phyloP scores from a whole-genome alignment of 2,888 invertebrate species.

The Nineta flava region DNA sequence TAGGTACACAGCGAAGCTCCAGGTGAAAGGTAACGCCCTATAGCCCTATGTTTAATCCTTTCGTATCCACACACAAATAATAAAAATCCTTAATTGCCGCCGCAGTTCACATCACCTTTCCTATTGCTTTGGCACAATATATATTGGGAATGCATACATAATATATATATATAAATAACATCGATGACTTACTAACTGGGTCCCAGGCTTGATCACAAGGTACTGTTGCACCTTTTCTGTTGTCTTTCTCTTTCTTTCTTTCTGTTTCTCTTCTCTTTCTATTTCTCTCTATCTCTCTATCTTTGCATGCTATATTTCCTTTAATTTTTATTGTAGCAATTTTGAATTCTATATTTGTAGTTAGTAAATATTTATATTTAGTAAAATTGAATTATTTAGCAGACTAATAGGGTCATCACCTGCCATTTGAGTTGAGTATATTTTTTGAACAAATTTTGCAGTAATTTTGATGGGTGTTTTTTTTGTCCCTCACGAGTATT shows the following conservation, averaged over 20 bases:
- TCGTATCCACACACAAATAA: constrained; percentile 13
- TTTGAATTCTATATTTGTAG: constrained; percentile 9
- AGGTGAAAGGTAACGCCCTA: constrained; percentile 61
- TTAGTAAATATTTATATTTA: constrained; percentile 3
- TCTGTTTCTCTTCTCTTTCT: constrained; percentile 16
- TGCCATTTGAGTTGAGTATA: constrained; percentile 4
- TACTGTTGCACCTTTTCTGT: constrained; percentile 50
- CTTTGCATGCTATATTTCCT: constrained; percentile 6
- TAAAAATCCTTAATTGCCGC: constrained; percentile 10
- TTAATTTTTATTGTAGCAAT: constrained; percentile 10
- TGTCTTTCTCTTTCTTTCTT: constrained; percentile 20
- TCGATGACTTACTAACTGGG: constrained; percentile 20
- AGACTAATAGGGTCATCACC: constrained; percentile 11
- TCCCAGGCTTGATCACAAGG: constrained; percentile 36
- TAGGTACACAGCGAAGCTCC: constrained; percentile 62
- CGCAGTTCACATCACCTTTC: constrained; percentile 11
- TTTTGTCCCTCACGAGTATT: constrained; percentile 24
- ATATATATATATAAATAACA: no score
- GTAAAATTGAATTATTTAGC: constrained; percentile 2
- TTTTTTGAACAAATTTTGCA: background rate
- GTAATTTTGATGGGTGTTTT: constrained; percentile 6
- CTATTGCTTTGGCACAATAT: constrained; percentile 34
- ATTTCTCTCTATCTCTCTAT: constrained; percentile 14
- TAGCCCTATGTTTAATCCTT: constrained; percentile 13
- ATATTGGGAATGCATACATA: constrained; percentile 40